Percentiles rank a stretch among this genome's conserved stretches.
phyloP scores from a whole-genome alignment of 2,113 vertebrate genomes.

The Paratilapia polleni region DNA sequence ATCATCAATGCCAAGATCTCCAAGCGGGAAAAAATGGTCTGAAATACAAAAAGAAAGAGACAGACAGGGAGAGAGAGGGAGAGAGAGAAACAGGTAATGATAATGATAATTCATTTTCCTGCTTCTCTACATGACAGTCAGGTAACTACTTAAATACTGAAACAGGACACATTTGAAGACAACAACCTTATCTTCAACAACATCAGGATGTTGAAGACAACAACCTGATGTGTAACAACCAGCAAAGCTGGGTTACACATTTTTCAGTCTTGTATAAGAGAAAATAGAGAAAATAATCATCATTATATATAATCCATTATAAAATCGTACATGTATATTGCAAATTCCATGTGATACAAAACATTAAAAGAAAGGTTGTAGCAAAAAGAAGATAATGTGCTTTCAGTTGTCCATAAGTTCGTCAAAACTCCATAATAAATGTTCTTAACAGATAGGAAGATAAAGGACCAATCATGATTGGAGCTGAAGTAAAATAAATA shows the following conservation, averaged over 20 bases:
- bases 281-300: neutral
- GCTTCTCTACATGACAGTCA: too few relatives aligned
- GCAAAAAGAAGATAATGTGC: neutral
- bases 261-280: too few relatives aligned
- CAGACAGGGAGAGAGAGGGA: neutral
- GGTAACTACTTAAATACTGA: too few relatives aligned
- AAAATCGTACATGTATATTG: too few relatives aligned
- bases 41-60: conserved; percentile 15
- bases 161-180: too few relatives aligned
- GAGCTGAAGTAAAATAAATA: neutral
- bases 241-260: too few relatives aligned
- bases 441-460: neutral
- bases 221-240: too few relatives aligned
- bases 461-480: neutral
- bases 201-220: too few relatives aligned
- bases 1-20: conserved; percentile 90
- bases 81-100: neutral
- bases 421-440: neutral
- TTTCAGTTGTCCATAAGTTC: too few relatives aligned
- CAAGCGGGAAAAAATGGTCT: conserved; percentile 86
- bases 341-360: neutral
- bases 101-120: neutral
- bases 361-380: neutral
- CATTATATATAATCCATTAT: too few relatives aligned
- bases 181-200: too few relatives aligned